Evolutionary conservation across 2,888 invertebrate species (phyloP).

Genomic region (Microplitis manilae): DNA sequence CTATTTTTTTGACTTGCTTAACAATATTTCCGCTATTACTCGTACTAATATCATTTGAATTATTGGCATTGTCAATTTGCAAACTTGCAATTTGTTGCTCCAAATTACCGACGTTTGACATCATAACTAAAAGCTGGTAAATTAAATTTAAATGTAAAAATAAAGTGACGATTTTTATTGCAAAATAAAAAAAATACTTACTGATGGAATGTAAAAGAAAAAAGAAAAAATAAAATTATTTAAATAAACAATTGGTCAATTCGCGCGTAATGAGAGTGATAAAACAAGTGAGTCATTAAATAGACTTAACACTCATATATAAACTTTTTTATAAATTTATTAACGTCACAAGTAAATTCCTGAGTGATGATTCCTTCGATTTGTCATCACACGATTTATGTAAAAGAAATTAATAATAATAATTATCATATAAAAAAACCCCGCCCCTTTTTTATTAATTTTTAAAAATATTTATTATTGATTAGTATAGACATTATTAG

Average conservation of each 20-base stretch:
- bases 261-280: neutral
- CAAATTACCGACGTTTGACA: conserved; percentile 76
- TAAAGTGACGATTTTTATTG: neutral
- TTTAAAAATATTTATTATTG: neutral
- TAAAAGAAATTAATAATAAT: neutral
- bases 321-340: neutral
- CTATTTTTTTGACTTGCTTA: conserved; percentile 76
- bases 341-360: neutral
- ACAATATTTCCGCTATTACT: conserved; percentile 60
- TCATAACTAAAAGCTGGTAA: conserved; percentile 36
- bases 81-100: conserved; percentile 82
- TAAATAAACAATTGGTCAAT: neutral
- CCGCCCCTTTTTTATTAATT: neutral
- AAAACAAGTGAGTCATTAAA: neutral
- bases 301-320: neutral
- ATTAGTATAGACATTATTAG: neutral
- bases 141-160: neutral
- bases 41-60: neutral
- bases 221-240: neutral
- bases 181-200: neutral
- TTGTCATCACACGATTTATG: neutral
- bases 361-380: neutral
- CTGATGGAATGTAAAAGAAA: neutral
- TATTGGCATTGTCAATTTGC: conserved; percentile 74
- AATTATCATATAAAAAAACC: neutral